These are phyloP conservation scores for Pampusana beccarii DNA, from an alignment of 2,113 vertebrate genomes.

Conservation along the genomic window DNA sequence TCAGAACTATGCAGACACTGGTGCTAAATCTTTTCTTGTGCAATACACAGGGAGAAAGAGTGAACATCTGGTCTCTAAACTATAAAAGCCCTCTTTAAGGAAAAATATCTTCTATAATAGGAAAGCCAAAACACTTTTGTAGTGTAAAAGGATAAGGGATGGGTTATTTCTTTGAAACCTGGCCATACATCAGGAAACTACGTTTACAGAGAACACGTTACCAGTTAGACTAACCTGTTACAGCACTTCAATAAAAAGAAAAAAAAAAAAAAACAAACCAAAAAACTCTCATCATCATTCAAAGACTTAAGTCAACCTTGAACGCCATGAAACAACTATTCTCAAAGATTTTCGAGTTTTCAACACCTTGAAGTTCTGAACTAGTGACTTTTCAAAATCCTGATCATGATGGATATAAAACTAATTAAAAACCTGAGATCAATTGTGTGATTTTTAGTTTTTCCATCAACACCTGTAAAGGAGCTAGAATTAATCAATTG, in stretches of 20 bases:
- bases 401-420: neutral
- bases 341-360: neutral
- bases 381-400: neutral
- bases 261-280: neutral
- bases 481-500: neutral
- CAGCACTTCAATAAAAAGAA: neutral
- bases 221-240: neutral
- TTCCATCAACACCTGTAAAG: neutral
- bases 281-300: fast-evolving
- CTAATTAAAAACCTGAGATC: neutral
- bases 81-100: neutral
- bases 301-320: neutral
- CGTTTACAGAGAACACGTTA: neutral
- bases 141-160: neutral
- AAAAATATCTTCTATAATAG: neutral
- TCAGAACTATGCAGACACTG: neutral
- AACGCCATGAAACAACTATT: neutral
- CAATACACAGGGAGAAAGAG: neutral
- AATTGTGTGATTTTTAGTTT: neutral
- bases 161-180: neutral
- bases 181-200: neutral
- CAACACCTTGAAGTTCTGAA: neutral
- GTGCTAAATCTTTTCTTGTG: neutral
- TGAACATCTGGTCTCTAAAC: neutral
- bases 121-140: neutral